Evolutionary conservation across 2,113 vertebrate genomes (phyloP).

Genomic region (Struthio camelus): DNA sequence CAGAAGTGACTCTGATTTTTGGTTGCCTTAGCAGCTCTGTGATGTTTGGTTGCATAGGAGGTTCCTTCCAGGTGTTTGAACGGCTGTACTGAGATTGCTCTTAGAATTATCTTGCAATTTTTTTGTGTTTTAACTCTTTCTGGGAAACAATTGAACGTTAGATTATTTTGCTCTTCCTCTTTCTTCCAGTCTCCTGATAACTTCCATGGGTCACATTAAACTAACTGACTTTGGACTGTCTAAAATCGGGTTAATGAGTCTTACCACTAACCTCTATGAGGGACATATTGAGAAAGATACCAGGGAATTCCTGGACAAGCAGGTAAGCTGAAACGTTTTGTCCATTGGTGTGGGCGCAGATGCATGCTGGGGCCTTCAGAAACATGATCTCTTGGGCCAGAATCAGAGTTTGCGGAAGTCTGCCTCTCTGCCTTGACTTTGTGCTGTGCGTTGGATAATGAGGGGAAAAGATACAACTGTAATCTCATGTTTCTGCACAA

Average conservation of each 20-base stretch:
- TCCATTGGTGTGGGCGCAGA: background rate
- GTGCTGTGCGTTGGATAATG: background rate
- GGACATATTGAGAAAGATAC: conserved; percentile 98
- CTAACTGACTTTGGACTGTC: conserved; percentile 97
- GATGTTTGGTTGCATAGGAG: background rate
- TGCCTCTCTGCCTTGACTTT: background rate
- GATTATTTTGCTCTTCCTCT: conserved; percentile 5
- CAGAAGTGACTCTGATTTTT: background rate
- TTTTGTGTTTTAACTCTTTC: background rate
- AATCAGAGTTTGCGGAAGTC: background rate
- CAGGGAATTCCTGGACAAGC: conserved; percentile 95
- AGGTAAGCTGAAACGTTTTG: conserved; percentile 75
- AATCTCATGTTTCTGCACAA: background rate
- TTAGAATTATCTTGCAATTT: background rate
- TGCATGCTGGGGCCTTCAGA: background rate
- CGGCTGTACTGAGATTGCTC: background rate
- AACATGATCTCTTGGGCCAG: background rate
- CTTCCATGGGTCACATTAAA: conserved; percentile 97
- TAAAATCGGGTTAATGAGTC: conserved; percentile 97
- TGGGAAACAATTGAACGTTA: background rate
- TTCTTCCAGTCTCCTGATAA: conserved; percentile 90
- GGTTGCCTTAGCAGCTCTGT: background rate
- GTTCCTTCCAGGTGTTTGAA: background rate
- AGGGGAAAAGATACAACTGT: background rate
- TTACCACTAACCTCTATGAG: conserved; percentile 97